Evolutionary conservation across 2,113 vertebrate genomes (phyloP), one percentile per base, ranked within the genome.

Genomic region (Gymnarchus niloticus): DNA sequence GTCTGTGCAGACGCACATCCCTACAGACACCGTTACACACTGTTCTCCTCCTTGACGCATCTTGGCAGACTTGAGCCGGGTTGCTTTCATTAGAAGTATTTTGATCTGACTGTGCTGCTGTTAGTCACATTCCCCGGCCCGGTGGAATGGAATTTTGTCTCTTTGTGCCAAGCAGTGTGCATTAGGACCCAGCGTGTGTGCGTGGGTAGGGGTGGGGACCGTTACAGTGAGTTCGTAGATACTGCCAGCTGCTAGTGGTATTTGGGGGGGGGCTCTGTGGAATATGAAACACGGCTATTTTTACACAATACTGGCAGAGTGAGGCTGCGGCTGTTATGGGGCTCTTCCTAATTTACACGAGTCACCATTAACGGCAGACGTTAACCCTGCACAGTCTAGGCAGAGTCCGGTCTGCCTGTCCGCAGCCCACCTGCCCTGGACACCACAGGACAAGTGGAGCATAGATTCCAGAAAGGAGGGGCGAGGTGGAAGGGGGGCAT

Each of bases 251-350:
- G 65, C 65, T 73, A 37, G 33, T 33, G 41, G 65, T 10, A 33
- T 33, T 48, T 17, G 46, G n/a, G 21, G 83, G 83, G 59, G 21
- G 23, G 2, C 59, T 52, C 59, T 84, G 59, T 59, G 44, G 65
- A 73, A 44, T 49, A 14, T 84, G 59, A 84, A 51, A 59, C 25
- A 59, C 25, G 48, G 59, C 83, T 73, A 65, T 69, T 84, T 84
- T 51, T 9, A 61, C 1, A 12, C 28, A 48, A 59, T 5, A 46
- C 25, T 84, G 12, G 46, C 59, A 61, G 7, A 14, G 48, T 7
- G n/a, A 14, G 25, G 57, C 44, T 37, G n/a, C n/a, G 17, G 23
- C 59, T 49, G 83, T n/a, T 19, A 46, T 73, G 59, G 46, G 46
- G 46, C 57, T 59, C 59, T 52, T 84, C 57, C 83, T 21, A 28